Base-by-base conservation (phyloP, 2,113 vertebrate species). In the Cheilinus undulatus region DNA sequence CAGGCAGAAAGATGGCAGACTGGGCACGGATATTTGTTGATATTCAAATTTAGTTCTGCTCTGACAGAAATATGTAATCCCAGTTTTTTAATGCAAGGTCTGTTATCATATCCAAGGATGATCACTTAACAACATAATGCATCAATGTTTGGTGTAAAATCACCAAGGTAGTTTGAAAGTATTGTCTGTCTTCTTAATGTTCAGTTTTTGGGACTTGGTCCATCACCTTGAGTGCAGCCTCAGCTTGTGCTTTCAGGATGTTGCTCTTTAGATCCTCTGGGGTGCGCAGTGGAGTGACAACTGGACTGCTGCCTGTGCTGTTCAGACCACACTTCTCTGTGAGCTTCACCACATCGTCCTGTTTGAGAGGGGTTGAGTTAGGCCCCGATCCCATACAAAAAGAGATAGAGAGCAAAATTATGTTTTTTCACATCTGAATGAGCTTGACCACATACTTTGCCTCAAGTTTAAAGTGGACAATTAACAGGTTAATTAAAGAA, bases 241-340 rank as follows among this genome's bases (percentile, higher is more conserved):
- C 96, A 1, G 85, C 95, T 74, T 97, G 96, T 38, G 96, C 96
- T 82, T 99, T 98, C 53, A 98, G 89, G 90, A 98, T 96, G 88
- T 98, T 99, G 85, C 97, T 99, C 86, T 99, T 99, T 73, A 96
- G 92, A 76, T 97, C 95, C 56, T 94, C 93, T 49, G 95, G 93
- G 66, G 91, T 77, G 81, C 91, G 92, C 4, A 88, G 42, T 0
- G 92, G 86, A 75, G 91, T 82, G 52, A 82, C 0, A 0, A 79
- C 42, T 2, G 96, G 94, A 82, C 92, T 97, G 46, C 93, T 93
- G 12, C 94, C 89, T 9, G 93, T 77, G 45, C 94, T 97, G 92
- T 93, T 97, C 78, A 99, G 95, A 83, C 60, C 73, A 23, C 91
- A 95, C 85, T 98, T 98, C 84, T 98, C 95, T 24, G 93, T 93